A percentile compares a stretch with the other conserved stretches of the same genome.
Conservation (phyloP, 23 tunicate genomes). For the Ascidia mentula region DNA sequence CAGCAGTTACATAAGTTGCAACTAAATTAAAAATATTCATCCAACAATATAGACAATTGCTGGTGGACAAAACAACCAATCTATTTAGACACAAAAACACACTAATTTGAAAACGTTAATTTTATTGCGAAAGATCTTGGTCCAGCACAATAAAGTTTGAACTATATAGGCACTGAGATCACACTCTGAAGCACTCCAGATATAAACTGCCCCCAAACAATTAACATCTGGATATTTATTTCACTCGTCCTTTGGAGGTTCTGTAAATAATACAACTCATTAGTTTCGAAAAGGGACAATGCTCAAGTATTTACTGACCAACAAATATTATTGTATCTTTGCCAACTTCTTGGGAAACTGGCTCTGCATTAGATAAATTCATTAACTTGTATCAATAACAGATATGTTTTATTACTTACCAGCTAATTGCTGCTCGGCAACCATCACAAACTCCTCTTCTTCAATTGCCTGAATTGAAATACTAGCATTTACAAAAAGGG, state of each 20-base stretch:
- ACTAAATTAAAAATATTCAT: not conserved
- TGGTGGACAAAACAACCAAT: not conserved
- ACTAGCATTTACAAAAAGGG: too few species aligned
- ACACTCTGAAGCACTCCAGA: not conserved
- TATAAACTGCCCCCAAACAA: not conserved
- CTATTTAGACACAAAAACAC: not conserved
- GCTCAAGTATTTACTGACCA: not conserved
- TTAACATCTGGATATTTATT: not conserved
- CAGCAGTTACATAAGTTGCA: not conserved
- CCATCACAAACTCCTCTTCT: not conserved
- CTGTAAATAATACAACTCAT: not conserved
- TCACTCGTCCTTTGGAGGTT: not conserved
- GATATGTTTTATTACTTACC: not conserved
- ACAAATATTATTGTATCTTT: not conserved
- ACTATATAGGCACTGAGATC: not conserved
- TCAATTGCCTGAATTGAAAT: not conserved
- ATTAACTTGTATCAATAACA: not conserved
- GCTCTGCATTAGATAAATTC: not conserved
- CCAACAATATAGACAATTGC: not conserved
- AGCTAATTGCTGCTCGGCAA: not conserved
- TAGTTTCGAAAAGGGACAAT: not conserved
- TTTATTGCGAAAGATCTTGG: not conserved
- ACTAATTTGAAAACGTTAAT: not conserved
- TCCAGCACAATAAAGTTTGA: not conserved
- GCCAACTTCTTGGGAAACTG: constrained; percentile 1